Conservation (phyloP, 2,888 invertebrate species). For the Cephus spinipes region DNA sequence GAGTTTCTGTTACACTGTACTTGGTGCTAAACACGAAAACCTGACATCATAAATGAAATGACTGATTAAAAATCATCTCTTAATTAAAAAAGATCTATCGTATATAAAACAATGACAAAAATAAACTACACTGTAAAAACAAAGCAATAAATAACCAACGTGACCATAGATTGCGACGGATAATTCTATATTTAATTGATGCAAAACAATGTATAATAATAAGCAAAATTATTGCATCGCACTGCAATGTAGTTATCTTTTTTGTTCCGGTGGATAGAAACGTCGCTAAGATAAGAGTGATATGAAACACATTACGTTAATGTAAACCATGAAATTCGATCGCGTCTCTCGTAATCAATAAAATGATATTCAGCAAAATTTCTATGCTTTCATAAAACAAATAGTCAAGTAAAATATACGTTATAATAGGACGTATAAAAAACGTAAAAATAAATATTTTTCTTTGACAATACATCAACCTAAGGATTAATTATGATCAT, state of each 20-base stretch:
- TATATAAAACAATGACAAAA: background rate
- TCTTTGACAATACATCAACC: background rate
- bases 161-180: background rate
- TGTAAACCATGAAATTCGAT: background rate
- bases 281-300: background rate
- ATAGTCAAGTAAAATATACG: background rate
- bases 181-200: constrained; percentile 9
- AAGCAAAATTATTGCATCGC: constrained; percentile 6
- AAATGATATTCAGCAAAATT: background rate
- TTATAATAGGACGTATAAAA: background rate
- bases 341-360: background rate
- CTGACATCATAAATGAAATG: background rate
- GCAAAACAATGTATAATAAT: constrained; percentile 13
- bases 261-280: background rate
- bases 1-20: background rate
- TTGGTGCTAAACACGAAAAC: background rate
- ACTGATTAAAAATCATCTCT: background rate
- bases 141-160: background rate
- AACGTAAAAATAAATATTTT: background rate
- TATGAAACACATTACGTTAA: background rate
- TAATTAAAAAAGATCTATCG: background rate
- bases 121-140: background rate
- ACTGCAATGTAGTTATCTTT: background rate
- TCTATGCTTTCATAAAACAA: background rate
- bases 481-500: background rate